Evolutionary conservation across 2,888 invertebrate genomes (phyloP).

Genomic region (Laspeyria flexula): DNA sequence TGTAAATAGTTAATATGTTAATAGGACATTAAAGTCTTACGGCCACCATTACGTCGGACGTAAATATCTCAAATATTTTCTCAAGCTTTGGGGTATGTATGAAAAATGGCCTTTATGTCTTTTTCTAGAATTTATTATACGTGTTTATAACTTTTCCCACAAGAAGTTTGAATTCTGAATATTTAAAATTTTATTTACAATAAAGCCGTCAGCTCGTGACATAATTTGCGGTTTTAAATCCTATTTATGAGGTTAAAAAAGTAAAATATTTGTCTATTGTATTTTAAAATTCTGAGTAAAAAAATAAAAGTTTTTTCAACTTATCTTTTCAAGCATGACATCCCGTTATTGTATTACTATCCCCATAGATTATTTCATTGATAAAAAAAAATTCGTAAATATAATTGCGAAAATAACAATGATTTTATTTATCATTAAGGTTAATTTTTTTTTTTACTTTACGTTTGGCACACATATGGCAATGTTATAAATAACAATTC

Average conservation of each 20-base stretch:
- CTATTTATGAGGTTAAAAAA: background rate
- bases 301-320: too few relatives aligned
- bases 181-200: background rate
- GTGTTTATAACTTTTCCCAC: background rate
- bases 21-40: conserved; percentile 49
- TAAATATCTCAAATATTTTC: conserved; percentile 33
- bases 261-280: background rate
- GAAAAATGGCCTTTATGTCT: background rate
- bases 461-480: too few relatives aligned
- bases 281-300: background rate
- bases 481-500: too few relatives aligned
- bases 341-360: too few relatives aligned
- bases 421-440: too few relatives aligned
- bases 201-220: background rate
- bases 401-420: too few relatives aligned
- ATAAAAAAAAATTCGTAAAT: too few relatives aligned
- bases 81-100: background rate
- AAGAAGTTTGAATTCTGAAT: background rate
- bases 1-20: conserved; percentile 40
- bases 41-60: conserved; percentile 32
- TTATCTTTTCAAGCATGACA: too few relatives aligned
- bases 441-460: too few relatives aligned
- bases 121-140: background rate
- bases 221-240: background rate
- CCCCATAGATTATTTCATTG: too few relatives aligned